These are phyloP conservation scores for Drosophila quadrilineata DNA, from an alignment of 1,140 invertebrate species.

Conservation along the genomic window DNA sequence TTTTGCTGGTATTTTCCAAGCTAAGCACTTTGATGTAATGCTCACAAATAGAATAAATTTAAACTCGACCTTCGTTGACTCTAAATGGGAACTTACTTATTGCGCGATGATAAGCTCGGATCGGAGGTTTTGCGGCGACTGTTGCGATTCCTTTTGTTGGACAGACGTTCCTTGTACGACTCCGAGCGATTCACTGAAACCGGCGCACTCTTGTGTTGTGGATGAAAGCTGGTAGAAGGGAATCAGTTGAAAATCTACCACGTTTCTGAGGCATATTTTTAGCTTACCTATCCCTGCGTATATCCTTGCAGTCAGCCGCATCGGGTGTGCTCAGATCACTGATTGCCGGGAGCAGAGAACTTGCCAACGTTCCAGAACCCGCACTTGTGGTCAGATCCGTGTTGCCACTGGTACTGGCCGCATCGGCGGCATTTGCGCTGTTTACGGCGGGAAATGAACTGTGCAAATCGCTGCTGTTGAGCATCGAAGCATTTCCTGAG, in stretches of 20 bases:
- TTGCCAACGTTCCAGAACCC: conserved; percentile 46
- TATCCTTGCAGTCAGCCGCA: conserved; percentile 55
- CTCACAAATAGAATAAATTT: background rate
- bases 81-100: conserved; percentile 86
- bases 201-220: conserved; percentile 73
- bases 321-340: conserved; percentile 66
- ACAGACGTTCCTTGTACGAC: conserved; percentile 81
- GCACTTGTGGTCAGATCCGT: conserved; percentile 45
- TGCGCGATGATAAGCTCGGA: conserved; percentile 87
- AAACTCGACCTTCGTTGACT: too few species aligned
- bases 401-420: conserved; percentile 31
- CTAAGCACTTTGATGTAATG: conserved; percentile 1
- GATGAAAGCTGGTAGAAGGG: conserved; percentile 56
- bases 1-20: conserved; percentile 16
- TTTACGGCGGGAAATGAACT: conserved; percentile 57
- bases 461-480: conserved; percentile 66
- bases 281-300: conserved; percentile 66
- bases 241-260: background rate
- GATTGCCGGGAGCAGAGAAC: conserved; percentile 24
- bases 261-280: background rate
- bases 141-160: conserved; percentile 85
- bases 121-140: conserved; percentile 88
- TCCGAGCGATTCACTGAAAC: conserved; percentile 80
- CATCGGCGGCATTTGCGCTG: conserved; percentile 46
- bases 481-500: conserved; percentile 55